Base-by-base conservation (phyloP, 1,140 invertebrate species). In the Anastatus disparis region DNA sequence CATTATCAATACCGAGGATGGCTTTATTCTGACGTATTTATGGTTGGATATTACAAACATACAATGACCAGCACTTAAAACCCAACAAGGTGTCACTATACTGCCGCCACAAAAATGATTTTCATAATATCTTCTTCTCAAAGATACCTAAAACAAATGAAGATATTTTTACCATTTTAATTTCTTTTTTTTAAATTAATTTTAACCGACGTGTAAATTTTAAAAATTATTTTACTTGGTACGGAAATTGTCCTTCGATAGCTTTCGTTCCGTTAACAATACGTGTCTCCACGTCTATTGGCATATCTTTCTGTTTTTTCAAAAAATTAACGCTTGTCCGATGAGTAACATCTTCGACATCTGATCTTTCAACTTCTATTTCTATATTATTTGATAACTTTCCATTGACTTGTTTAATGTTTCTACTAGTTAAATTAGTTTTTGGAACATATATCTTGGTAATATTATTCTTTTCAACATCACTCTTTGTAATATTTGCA, bases 81-180 rank as follows among this genome's bases (percentile, higher is more conserved):
- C 20, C 70, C 70, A 72, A n/a, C 22, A 22, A 8, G 24, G 9
- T 13, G 63, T n/a, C 0, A 72, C 0, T 26, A 72, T 67, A 29
- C 38, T 72, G 4, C 70, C 70, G 0, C 70, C 64, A n/a, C 70
- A 72, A 38, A 72, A 72, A 38, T 72, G 70, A 3, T 20, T 27
- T 29, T 67, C 35, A 4, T 44, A 55, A 17, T 52, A 62, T 40
- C 58, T 72, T 55, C 70, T 62, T 17, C 70, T 42, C 24, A 72
- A 27, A 10, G 70, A 72, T 0, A 72, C 64, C 70, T 72, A 15
- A 40, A 64, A 68, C 12, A 1, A 2, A 1, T 26, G 26, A 35
- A 35, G 17, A 7, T 38, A 38, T 17, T 6, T 1, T 31, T 15
- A n/a, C 15, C 42, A 15, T 15, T n/a, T n/a, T n/a, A n/a, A n/a